Percentiles rank a stretch among this genome's conserved stretches.
Conservation (phyloP, 2,888 invertebrate species). For the Maniola hyperantus region DNA sequence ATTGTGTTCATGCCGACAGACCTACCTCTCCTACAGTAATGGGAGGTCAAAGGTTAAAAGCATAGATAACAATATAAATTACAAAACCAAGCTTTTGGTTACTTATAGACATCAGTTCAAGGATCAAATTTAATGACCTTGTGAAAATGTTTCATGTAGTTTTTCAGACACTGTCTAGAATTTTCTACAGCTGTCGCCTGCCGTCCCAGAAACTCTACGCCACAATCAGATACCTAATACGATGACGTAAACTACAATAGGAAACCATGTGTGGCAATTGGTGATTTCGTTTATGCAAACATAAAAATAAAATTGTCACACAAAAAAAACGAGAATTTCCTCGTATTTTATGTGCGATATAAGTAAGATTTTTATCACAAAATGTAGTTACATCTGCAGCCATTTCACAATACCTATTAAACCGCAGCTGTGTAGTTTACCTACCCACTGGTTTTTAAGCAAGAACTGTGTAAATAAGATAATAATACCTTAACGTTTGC, state of each 20-base stretch:
- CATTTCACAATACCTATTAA: constrained; percentile 30
- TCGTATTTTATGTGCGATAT: not conserved
- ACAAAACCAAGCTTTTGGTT: not conserved
- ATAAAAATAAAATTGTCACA: not conserved
- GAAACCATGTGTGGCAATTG: not conserved
- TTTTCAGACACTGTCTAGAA: not conserved
- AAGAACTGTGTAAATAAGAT: constrained; percentile 8
- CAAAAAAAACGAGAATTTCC: not conserved
- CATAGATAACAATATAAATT: not conserved
- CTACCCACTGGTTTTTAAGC: not conserved
- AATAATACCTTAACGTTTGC: constrained; percentile 18
- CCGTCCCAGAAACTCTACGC: constrained; percentile 1
- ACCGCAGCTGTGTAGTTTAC: constrained; percentile 15
- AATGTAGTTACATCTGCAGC: not conserved
- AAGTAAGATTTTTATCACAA: not conserved
- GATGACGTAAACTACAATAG: constrained; percentile 8
- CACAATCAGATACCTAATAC: not conserved
- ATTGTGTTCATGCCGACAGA: not conserved
- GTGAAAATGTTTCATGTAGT: not conserved
- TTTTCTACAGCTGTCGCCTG: not conserved
- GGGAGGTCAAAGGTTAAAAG: not conserved
- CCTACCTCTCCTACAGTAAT: not conserved
- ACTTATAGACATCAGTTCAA: not conserved
- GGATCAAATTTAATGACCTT: constrained; percentile 12
- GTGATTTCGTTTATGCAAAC: not conserved